Evolutionary conservation across 37 sponge, comb jelly and placozoan species (phyloP).

Genomic region (Cladorhizidae sp.): DNA sequence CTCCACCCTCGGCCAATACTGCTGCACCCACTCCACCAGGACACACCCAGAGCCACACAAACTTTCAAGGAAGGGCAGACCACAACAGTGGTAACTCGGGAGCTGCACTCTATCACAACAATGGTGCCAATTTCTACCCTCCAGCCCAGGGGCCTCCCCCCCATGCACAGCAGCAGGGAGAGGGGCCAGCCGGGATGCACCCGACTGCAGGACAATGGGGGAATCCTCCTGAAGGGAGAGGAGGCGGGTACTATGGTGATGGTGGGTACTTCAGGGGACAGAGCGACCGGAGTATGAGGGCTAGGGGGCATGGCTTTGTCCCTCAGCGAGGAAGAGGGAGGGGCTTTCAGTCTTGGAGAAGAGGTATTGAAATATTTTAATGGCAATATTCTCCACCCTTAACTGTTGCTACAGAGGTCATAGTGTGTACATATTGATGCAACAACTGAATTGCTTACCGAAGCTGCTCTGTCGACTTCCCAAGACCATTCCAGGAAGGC

Average conservation of each 20-base stretch:
- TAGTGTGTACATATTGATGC: too few species aligned
- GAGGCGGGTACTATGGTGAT: conserved; percentile 10
- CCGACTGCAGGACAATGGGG: not conserved
- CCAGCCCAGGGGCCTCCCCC: conserved; percentile 36
- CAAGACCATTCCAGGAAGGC: too few species aligned
- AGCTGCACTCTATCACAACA: not conserved
- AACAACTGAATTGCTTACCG: too few species aligned
- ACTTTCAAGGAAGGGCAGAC: too few species aligned
- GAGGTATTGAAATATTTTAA: conserved; percentile 6
- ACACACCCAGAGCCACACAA: not conserved
- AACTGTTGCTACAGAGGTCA: too few species aligned
- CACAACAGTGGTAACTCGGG: too few species aligned
- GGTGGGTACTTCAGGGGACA: not conserved
- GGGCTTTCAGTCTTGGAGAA: conserved; percentile 6
- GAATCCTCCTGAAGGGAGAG: not conserved
- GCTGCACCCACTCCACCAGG: not conserved
- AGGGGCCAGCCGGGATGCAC: not conserved
- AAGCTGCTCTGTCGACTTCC: too few species aligned
- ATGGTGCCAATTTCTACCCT: not conserved
- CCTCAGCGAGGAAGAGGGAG: not conserved
- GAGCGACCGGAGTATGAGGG: not conserved
- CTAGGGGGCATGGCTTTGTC: conserved; percentile 14
- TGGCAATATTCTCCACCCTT: too few species aligned
- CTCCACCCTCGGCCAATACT: not conserved
- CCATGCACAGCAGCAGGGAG: not conserved